A percentile compares a stretch with the other conserved stretches of the same genome.
Evolutionary conservation across 2,113 vertebrate species (phyloP).

Genomic region (Glaucomys volans): DNA sequence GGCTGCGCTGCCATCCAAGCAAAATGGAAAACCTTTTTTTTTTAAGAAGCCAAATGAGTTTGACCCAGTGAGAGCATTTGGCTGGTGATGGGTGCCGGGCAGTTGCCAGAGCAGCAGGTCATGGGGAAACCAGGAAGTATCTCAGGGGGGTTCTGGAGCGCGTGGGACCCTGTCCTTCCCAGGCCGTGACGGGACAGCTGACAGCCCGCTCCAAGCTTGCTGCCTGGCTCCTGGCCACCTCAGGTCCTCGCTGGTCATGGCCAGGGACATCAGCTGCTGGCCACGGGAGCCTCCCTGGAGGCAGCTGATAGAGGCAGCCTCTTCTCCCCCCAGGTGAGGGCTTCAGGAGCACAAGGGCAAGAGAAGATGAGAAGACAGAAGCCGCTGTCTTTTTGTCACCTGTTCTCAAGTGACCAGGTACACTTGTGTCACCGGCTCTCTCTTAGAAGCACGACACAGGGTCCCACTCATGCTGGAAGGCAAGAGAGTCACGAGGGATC

Average conservation of each 20-base stretch:
- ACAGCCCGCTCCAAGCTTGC: rapidly evolving
- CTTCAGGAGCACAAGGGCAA: neutral
- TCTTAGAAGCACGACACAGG: neutral
- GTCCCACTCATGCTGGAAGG: neutral
- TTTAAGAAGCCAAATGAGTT: neutral
- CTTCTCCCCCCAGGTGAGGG: rapidly evolving
- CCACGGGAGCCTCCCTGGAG: neutral
- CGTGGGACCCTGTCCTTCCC: rapidly evolving
- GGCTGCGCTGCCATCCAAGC: no score
- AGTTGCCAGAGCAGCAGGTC: no score
- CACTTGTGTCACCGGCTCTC: neutral
- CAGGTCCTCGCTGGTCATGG: rapidly evolving
- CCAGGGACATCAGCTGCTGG: neutral
- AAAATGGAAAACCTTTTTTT: neutral
- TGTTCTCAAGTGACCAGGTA: neutral
- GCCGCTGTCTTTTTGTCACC: neutral
- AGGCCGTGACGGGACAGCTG: neutral
- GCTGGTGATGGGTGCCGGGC: neutral
- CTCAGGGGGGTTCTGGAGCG: neutral
- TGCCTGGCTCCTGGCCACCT: neutral
- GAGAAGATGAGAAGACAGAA: neutral
- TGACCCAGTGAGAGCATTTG: no score
- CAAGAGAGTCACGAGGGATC: neutral
- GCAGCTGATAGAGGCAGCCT: neutral
- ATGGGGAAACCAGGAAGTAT: neutral